Percentiles rank a stretch among this genome's conserved stretches.
phyloP scores from a whole-genome alignment of 2,113 vertebrate species.

The Serilophus lunatus region DNA sequence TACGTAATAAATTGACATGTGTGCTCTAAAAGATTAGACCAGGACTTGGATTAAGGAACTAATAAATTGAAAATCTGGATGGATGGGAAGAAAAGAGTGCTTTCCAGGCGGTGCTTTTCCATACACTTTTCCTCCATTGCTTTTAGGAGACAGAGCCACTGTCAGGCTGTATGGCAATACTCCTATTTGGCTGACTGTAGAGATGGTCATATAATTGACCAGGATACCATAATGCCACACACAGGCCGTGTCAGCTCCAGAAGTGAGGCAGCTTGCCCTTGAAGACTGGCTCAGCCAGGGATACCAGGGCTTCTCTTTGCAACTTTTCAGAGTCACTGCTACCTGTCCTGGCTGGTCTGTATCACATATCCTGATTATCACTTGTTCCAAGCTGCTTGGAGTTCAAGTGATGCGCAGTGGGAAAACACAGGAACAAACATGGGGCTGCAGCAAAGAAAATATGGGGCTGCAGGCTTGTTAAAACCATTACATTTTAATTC shows the following conservation, averaged over 20 bases:
- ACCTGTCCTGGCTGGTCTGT: neutral
- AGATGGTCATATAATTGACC: neutral
- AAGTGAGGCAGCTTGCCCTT: neutral
- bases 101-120: neutral
- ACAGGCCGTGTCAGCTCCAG: neutral
- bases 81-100: neutral
- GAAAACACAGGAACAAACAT: neutral
- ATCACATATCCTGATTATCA: neutral
- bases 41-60: neutral
- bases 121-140: neutral
- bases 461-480: neutral
- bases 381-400: neutral
- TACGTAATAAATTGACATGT: fast-evolving
- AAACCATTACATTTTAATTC: neutral
- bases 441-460: neutral
- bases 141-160: neutral
- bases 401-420: neutral
- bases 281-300: neutral
- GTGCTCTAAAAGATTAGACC: neutral
- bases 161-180: neutral
- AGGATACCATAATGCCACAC: neutral
- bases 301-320: neutral
- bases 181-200: neutral
- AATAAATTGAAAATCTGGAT: neutral
- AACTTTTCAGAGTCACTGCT: neutral